Evolutionary conservation across 2,888 invertebrate genomes (phyloP).

Genomic region (Sarcophaga caerulescens): DNA sequence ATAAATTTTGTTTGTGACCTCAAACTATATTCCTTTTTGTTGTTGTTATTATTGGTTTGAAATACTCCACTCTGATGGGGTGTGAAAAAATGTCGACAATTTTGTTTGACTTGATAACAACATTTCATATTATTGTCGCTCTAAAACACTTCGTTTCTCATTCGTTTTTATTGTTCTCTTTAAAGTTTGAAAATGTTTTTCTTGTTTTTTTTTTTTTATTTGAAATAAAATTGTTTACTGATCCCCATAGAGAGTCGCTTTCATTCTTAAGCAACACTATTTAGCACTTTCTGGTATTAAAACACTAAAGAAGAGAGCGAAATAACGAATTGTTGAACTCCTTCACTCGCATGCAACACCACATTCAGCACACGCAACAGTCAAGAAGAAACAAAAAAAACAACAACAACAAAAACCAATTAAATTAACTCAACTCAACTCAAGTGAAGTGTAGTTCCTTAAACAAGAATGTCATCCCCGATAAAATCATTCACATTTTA

Average conservation of each 20-base stretch:
- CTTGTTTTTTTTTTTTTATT: conserved; percentile 23
- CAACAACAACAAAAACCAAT: conserved; percentile 78
- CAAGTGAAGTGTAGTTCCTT: conserved; percentile 80
- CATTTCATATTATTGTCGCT: conserved; percentile 28
- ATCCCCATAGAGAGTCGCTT: conserved; percentile 51
- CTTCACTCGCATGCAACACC: conserved; percentile 49
- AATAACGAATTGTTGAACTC: neutral
- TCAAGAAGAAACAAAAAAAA: too few relatives aligned
- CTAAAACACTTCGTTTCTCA: neutral
- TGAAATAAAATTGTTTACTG: conserved; percentile 41
- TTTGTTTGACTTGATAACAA: conserved; percentile 35
- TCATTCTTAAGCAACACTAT: conserved; percentile 35
- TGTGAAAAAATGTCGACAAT: conserved; percentile 55
- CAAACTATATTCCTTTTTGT: neutral
- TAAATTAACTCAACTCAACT: conserved; percentile 80
- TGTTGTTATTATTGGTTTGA: neutral
- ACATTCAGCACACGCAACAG: conserved; percentile 57
- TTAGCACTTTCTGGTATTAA: conserved; percentile 51
- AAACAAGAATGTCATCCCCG: conserved; percentile 75
- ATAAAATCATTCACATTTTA: conserved; percentile 44
- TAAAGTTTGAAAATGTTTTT: neutral
- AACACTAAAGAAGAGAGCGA: neutral
- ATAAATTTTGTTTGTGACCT: too few relatives aligned
- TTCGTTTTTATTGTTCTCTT: conserved; percentile 2
- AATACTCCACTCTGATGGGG: neutral